Evolutionary conservation across 2,797 vertebrate genomes (phyloP), one percentile per base, ranked within the genome.

Genomic region (Triplophysa bombifrons): DNA sequence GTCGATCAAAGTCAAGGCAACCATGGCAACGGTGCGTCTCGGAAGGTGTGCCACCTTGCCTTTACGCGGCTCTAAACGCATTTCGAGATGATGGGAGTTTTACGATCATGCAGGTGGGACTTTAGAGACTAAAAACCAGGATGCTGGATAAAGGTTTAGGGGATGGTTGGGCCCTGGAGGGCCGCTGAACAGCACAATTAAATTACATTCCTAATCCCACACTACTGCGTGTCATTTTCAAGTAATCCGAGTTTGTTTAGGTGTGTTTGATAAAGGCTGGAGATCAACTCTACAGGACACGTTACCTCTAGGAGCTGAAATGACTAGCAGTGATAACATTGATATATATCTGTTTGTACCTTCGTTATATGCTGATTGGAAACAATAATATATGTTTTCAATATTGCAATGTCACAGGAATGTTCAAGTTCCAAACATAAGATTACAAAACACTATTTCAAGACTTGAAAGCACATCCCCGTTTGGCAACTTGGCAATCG

Each of bases 1-100:
- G 50, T 53, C 53, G 58, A 78, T 84, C 83, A 83, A 83, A 85
- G 70, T 58, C 78, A 44, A 30, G 20, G 9, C 14, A 61, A 51
- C 63, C 25, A 73, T 72, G 25, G 48, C 22, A 51, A 76, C 51
- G 1, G 30, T 53, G 22, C 51, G 64, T 20, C 38, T 56, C 19
- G 6, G 4, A 65, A 5, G 27, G 19, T 60, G 44, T 1, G 12
- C 20, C 55, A 11, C 20, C 60, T 66, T 72, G 48, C 17, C 68
- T 64, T 72, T 64, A 27, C 51, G 17, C 20, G 48, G 20, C 67
- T 64, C n/a, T 71, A 53, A 53, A 7, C 44, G 20, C 55, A 70
- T 61, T 77, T 51, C n/a, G 14, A 64, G n/a, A 61, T n/a, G 48
- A 64, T 64, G 30, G 16, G 25, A 51, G 56, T 71, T 53, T 38